Conservation (phyloP, 2,797 vertebrate species). For the Pempheris klunzingeri region DNA sequence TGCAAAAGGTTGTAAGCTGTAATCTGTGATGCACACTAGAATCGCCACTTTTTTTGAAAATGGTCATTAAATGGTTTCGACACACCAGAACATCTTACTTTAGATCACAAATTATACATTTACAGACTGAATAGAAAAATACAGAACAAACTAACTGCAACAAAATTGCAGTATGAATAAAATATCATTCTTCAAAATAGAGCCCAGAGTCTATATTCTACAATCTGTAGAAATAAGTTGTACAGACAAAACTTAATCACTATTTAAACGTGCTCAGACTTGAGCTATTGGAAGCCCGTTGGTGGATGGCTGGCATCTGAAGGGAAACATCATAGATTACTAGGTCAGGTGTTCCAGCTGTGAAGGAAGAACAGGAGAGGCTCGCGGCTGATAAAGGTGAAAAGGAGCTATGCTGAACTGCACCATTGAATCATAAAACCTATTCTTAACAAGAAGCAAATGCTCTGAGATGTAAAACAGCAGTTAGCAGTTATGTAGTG, state of each 20-base stretch:
- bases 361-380: too few species aligned
- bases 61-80: background rate
- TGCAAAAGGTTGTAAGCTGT: background rate
- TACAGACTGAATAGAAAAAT: background rate
- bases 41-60: background rate
- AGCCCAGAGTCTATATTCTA: background rate
- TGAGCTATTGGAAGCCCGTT: background rate
- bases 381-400: too few species aligned
- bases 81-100: background rate
- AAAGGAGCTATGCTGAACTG: too few species aligned
- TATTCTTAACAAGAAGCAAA: too few species aligned
- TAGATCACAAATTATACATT: background rate
- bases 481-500: too few species aligned
- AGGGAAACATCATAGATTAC: background rate
- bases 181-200: background rate
- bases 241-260: slow-evolving; percentile 3
- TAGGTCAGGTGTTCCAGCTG: too few species aligned
- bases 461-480: too few species aligned
- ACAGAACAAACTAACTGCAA: background rate
- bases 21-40: background rate
- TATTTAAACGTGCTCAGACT: background rate
- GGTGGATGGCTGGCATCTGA: background rate
- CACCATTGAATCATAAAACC: too few species aligned
- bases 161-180: background rate
- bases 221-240: slow-evolving; percentile 13